Evolutionary conservation across 2,113 vertebrate species (phyloP), one percentile per base, ranked within the genome.

Genomic region (Aramus guarauna): DNA sequence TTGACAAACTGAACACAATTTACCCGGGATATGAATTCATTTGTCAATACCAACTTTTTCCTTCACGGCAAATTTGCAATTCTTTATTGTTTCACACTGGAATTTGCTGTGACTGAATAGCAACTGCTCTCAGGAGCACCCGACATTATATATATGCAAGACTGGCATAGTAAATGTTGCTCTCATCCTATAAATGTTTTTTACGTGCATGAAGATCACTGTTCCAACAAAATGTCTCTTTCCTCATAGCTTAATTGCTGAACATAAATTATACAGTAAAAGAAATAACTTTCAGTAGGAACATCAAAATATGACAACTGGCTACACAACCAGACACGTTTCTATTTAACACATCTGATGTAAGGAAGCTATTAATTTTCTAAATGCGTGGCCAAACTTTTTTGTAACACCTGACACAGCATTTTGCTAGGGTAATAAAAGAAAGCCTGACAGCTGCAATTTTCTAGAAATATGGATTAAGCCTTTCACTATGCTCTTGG

Each of bases 371-470:
- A 93, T 95, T 96, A 90, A 95, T 96, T 96, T 95, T 95, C 91
- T 84, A 94, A 96, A 95, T 86, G 69, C 29, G 0, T 71, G 59
- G 94, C 90, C 94, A 88, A 96, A 95, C 92, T 95, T 93, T 96
- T 97, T 95, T 26, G 26, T 83, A 97, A 96, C 97, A 98, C 96
- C 97, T 98, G 97, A 98, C 97, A 98, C 97, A 97, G 97, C 96
- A 97, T 97, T 98, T 96, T 98, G 89, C 95, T 97, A 97, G 88
- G 71, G 80, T 77, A 96, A 92, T 97, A 89, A 94, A 95, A 97
- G 90, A 92, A 97, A 85, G 93, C 92, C 97, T 97, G 96, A 98
- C 98, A 98, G 98, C 98, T 98, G 98, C 98, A 97, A 96, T 98
- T 98, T 98, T 98, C 98, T 93, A 93, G 89, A 96, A 96, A 92